Conservation (phyloP, 2,888 invertebrate genomes). For the Stenolophus ochropezus region DNA sequence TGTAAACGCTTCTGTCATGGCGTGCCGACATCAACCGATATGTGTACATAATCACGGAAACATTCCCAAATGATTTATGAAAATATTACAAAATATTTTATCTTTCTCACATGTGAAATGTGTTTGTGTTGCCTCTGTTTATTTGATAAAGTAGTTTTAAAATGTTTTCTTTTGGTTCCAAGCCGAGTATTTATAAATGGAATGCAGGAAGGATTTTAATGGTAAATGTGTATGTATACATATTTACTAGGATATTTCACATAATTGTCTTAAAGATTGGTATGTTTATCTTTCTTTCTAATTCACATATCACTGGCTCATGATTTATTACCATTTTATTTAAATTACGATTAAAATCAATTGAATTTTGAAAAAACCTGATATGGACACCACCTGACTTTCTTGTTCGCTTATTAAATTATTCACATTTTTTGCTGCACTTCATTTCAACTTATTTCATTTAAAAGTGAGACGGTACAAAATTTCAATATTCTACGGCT, state of each 20-base stretch:
- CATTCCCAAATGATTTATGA: slow-evolving; percentile 17
- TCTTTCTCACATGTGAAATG: slow-evolving; percentile 29
- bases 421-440: too few species aligned
- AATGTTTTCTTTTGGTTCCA: slow-evolving; percentile 17
- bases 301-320: too few species aligned
- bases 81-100: slow-evolving; percentile 43
- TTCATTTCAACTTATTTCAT: too few species aligned
- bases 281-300: too few species aligned
- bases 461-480: too few species aligned
- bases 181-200: slow-evolving; percentile 32
- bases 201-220: slow-evolving; percentile 36
- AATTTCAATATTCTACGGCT: too few species aligned
- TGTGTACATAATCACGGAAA: slow-evolving; percentile 33
- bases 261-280: not conserved
- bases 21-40: slow-evolving; percentile 16
- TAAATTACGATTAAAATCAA: too few species aligned
- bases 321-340: too few species aligned
- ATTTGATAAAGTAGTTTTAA: slow-evolving; percentile 32
- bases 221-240: not conserved
- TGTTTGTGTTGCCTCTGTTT: slow-evolving; percentile 19
- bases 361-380: too few species aligned
- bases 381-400: too few species aligned
- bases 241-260: slow-evolving; percentile 6
- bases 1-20: slow-evolving; percentile 1
- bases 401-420: too few species aligned